Base-by-base conservation (phyloP, 1,140 invertebrate genomes). In the Drosophila lowei region DNA sequence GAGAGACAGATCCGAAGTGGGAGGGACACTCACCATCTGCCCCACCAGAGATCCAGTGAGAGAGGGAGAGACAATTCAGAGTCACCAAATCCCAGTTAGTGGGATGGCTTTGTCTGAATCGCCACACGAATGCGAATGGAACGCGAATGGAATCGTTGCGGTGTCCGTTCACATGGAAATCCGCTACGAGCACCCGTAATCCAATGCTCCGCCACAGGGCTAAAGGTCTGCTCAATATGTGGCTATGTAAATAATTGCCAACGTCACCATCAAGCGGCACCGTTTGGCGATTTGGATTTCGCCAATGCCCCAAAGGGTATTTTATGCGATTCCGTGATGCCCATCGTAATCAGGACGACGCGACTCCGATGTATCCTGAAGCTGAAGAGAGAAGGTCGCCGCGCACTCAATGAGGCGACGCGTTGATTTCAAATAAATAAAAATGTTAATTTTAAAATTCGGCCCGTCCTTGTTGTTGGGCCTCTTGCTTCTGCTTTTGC, bases 271-370 rank as follows among this genome's bases (percentile, higher is more conserved):
- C 48, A 60, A 63, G 63, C 73, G 75, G 34, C 34, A 11, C 34
- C 34, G 34, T 38, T 38, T 38, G 34, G 34, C 34, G 34, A 38
- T 38, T 38, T 38, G 11, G 34, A 78, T 70, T 75, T 93, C 23
- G 92, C 93, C 78, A 93, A 92, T 91, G 92, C 95, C 94, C 92
- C 95, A 89, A 96, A 96, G 4, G 95, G 95, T 89, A 95, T 95
- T 91, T 96, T 95, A 75, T 96, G 95, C 52, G 95, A 96, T 90
- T 95, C 95, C 46, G 95, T 96, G 43, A 95, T 95, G 3, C 95
- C 95, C 94, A 96, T 95, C 1, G 95, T 96, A 65, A 95, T 93
- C 94, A 91, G 89, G 23, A 0, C 23, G 4, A 0, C 23, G 23
- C 23, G 23, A 23, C 23, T 5, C 23, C 23, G 23, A 25, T 25